Conservation (phyloP, 2,113 vertebrate genomes). For the Sander vitreus region DNA sequence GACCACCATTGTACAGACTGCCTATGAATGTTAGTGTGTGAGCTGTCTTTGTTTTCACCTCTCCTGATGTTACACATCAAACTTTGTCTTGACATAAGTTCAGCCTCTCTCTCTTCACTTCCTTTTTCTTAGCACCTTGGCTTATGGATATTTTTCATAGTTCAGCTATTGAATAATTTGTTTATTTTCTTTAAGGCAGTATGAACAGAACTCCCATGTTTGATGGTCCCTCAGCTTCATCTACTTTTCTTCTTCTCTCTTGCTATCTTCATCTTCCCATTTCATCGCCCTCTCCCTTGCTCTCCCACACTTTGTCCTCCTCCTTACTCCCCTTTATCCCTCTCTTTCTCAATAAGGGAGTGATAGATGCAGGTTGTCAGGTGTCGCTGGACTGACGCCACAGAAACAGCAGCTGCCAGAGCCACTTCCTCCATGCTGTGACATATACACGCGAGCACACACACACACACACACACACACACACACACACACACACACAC, state of each 20-base stretch:
- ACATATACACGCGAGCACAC: constrained; percentile 61
- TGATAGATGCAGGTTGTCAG: constrained; percentile 89
- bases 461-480: constrained; percentile 35
- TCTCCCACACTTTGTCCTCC: constrained; percentile 54
- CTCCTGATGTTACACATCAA: neutral
- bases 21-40: constrained; percentile 44
- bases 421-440: constrained; percentile 78
- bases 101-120: neutral
- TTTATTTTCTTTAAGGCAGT: neutral
- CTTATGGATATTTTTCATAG: neutral
- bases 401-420: constrained; percentile 85
- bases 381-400: constrained; percentile 86
- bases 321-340: constrained; percentile 78
- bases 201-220: neutral
- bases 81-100: constrained; percentile 1
- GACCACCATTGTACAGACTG: constrained; percentile 44
- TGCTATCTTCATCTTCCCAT: constrained; percentile 50
- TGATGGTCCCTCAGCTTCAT: neutral
- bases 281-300: constrained; percentile 53
- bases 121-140: constrained; percentile 10
- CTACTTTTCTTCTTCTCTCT: constrained; percentile 9
- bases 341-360: constrained; percentile 89
- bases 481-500: constrained; percentile 11
- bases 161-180: neutral
- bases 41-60: constrained; percentile 12